Conservation (phyloP, 2,888 invertebrate species). For the Notodonta ziczac region DNA sequence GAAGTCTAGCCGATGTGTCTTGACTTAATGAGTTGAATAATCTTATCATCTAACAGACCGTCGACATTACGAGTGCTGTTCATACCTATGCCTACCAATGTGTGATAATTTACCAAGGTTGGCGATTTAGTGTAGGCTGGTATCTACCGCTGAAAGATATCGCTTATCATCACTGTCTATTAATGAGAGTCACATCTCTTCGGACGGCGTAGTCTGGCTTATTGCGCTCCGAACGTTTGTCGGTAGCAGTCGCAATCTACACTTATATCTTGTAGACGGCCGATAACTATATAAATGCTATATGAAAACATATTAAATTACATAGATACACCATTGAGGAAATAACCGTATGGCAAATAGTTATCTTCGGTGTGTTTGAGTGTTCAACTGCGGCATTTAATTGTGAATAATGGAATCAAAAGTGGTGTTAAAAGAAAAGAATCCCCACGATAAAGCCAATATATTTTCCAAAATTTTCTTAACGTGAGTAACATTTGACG, state of each 20-base stretch:
- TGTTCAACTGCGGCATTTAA: neutral
- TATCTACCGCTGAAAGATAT: neutral
- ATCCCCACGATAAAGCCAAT: conserved; percentile 51
- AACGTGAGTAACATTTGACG: conserved; percentile 56
- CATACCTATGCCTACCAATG: too few relatives aligned
- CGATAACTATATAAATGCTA: neutral
- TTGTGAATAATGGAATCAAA: conserved; percentile 83
- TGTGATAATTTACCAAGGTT: neutral
- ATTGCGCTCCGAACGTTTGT: neutral
- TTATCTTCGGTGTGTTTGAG: neutral
- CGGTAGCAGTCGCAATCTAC: neutral
- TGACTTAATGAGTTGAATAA: too few relatives aligned
- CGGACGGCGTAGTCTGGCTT: neutral
- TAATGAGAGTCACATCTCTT: neutral
- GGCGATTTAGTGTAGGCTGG: too few relatives aligned
- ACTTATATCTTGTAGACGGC: neutral
- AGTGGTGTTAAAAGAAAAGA: conserved; percentile 84
- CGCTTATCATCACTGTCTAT: neutral
- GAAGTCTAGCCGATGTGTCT: too few relatives aligned
- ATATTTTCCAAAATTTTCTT: conserved; percentile 72
- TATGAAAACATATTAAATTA: too few relatives aligned
- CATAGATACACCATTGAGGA: too few relatives aligned
- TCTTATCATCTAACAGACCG: too few relatives aligned
- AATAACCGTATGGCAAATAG: too few relatives aligned
- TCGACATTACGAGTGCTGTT: too few relatives aligned